Conservation (phyloP, 2,888 invertebrate genomes). For the Apodemia hepburni region DNA sequence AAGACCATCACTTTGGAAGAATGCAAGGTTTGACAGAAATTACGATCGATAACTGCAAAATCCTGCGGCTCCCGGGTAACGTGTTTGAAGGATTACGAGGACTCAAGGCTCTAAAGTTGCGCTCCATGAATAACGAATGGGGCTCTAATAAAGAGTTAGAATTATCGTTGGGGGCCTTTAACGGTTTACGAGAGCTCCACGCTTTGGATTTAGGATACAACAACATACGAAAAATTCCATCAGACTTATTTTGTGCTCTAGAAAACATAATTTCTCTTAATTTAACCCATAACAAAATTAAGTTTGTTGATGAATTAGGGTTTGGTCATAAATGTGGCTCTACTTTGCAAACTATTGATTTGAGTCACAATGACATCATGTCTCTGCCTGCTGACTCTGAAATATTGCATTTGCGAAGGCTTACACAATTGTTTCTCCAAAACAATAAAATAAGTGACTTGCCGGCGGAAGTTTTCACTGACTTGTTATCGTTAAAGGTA, state of each 20-base stretch:
- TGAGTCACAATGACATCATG: conserved; percentile 90
- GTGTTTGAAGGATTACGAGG: conserved; percentile 90
- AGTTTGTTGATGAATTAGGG: conserved; percentile 88
- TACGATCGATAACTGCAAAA: conserved; percentile 88
- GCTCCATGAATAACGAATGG: conserved; percentile 91
- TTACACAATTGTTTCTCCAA: conserved; percentile 90
- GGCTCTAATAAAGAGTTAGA: conserved; percentile 85
- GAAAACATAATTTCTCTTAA: conserved; percentile 91
- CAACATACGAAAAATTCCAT: conserved; percentile 89
- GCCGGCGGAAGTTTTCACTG: conserved; percentile 88
- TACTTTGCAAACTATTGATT: conserved; percentile 88
- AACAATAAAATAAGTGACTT: conserved; percentile 91
- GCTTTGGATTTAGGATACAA: conserved; percentile 89
- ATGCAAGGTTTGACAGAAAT: conserved; percentile 90
- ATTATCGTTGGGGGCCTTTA: conserved; percentile 84
- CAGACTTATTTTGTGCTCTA: conserved; percentile 89
- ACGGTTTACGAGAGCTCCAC: conserved; percentile 88
- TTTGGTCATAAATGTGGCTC: conserved; percentile 82
- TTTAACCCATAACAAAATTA: conserved; percentile 90
- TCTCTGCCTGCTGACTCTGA: conserved; percentile 87
- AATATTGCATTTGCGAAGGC: conserved; percentile 86
- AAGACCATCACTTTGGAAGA: conserved; percentile 85
- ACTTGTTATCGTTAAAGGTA: conserved; percentile 88
- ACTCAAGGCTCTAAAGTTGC: conserved; percentile 87
- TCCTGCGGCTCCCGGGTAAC: conserved; percentile 87